Evolutionary conservation across 2,888 invertebrate species (phyloP).

Genomic region (Operophtera brumata): DNA sequence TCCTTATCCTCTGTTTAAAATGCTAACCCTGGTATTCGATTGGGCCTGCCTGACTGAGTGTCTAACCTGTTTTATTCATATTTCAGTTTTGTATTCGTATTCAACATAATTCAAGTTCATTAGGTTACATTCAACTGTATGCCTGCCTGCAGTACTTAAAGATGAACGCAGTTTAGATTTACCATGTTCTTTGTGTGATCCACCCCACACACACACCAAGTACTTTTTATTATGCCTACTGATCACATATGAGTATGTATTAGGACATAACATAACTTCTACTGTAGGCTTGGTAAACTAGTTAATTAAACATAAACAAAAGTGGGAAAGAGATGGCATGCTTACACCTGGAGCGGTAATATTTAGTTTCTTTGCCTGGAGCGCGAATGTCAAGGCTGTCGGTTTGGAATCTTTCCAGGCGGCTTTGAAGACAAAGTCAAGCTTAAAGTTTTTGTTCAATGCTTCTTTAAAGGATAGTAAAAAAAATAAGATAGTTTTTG

Average conservation of each 20-base stretch:
- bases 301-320: slow-evolving; percentile 41
- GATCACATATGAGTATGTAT: too few relatives aligned
- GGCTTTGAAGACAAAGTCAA: slow-evolving; percentile 1
- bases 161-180: neutral
- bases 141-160: neutral
- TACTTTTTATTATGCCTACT: neutral
- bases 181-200: too few relatives aligned
- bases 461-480: neutral
- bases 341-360: slow-evolving; percentile 53
- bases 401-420: slow-evolving; percentile 70
- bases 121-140: slow-evolving; percentile 6
- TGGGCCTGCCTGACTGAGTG: slow-evolving; percentile 18
- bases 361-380: slow-evolving; percentile 16
- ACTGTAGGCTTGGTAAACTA: slow-evolving; percentile 15
- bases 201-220: neutral
- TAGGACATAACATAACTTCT: too few relatives aligned
- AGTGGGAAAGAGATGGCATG: slow-evolving; percentile 49
- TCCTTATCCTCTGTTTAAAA: too few relatives aligned
- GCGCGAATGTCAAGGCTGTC: slow-evolving; percentile 75
- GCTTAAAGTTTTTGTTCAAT: neutral
- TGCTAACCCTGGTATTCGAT: too few relatives aligned
- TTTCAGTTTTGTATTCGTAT: neutral
- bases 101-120: slow-evolving; percentile 17
- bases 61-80: slow-evolving; percentile 26
- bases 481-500: neutral